Evolutionary conservation across 2,113 vertebrate genomes (phyloP), one percentile per base, ranked within the genome.

Genomic region (Pogona vitticeps): DNA sequence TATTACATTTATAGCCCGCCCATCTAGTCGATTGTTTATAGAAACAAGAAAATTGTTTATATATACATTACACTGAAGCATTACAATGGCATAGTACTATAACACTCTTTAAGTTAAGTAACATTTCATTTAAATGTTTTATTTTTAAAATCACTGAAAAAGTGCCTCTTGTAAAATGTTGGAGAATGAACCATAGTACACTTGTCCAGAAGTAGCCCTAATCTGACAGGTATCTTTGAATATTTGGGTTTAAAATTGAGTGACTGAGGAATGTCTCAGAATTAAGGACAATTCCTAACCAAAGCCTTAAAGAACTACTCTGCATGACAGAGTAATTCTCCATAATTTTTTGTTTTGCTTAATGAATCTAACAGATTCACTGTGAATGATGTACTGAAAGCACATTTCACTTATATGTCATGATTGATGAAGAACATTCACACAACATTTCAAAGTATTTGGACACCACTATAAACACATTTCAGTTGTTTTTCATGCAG

Each of bases 321-420:
- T 80, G 21, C 15, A 76, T 75, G 63, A 75, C 18, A 84, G 72
- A 42, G 59, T 38, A 52, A 63, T 18, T 42, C 58, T 21, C 21
- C 40, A 52, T 7, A 77, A 28, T 46, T 85, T n/a, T n/a, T n/a
- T n/a, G 33, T 82, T 46, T 68, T 7, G 65, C 52, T 82, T 82
- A 68, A 82, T 68, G 67, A 68, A 82, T 33, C 31, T 82, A 82
- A 82, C 70, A 70, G 85, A 18, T 59, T 71, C 28, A 87, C 76
- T 79, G 12, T 18, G 73, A 70, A 70, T 81, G 80, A 91, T 58
- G 21, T 0, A 80, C 40, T 26, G 0, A 71, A 68, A 86, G n/a
- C 5, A 79, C 14, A 38, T 42, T 56, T 78, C 13, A 33, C 70
- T 77, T 58, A 71, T 61, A 80, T 61, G 33, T 23, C 18, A 28